phyloP scores from a whole-genome alignment of 2,797 vertebrate species.

The Galagoides demidoff region DNA sequence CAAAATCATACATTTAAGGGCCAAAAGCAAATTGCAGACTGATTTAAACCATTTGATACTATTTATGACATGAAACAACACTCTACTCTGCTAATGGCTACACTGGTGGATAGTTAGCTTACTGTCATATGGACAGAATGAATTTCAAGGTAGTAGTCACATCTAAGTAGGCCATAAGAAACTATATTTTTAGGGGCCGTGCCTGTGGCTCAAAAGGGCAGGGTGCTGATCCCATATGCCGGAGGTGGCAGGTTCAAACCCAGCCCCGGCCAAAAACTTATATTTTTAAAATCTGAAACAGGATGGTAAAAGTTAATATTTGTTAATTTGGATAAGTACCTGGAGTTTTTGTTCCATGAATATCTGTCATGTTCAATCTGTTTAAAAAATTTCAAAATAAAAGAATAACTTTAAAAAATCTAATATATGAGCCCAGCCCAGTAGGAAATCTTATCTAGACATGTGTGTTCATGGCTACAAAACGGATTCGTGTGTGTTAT shows the following conservation, averaged over 20 bases:
- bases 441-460: neutral
- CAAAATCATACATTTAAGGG: neutral
- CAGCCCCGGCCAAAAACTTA: neutral
- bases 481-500: rapidly evolving
- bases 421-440: neutral
- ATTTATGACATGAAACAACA: neutral
- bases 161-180: neutral
- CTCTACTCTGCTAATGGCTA: neutral
- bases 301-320: neutral
- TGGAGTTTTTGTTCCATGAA: neutral
- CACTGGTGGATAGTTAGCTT: neutral
- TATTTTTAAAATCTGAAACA: neutral
- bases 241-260: too few relatives aligned
- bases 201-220: too few relatives aligned
- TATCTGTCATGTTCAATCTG: neutral
- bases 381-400: conserved; percentile 14
- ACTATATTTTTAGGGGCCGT: neutral
- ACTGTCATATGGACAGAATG: neutral
- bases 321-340: neutral
- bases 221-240: too few relatives aligned
- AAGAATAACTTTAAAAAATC: neutral
- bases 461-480: neutral
- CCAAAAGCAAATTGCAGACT: neutral
- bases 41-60: neutral
- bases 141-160: neutral